Conservation (phyloP, 2,797 vertebrate genomes). For the Enteromius fasciolatus region DNA sequence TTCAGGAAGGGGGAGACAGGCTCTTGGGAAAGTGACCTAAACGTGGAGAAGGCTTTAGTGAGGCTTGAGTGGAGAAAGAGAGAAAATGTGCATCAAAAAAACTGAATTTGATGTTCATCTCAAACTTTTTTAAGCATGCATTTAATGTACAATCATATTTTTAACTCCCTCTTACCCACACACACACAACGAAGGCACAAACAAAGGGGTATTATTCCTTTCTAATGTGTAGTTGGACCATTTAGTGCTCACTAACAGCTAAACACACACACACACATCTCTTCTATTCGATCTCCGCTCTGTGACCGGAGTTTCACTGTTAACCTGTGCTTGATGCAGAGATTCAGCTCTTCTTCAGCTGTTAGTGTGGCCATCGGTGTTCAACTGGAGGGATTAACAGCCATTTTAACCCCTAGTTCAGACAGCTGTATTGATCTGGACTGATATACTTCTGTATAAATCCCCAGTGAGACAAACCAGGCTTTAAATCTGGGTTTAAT, state of each 20-base stretch:
- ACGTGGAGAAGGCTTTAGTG: conserved; percentile 84
- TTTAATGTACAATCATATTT: background rate
- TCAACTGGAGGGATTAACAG: conserved; percentile 78
- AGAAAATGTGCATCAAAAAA: conserved; percentile 14
- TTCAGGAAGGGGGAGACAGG: conserved; percentile 79
- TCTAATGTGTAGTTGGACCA: conserved; percentile 8
- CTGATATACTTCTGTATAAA: conserved; percentile 80
- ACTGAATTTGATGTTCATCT: background rate
- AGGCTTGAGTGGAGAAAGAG: conserved; percentile 80
- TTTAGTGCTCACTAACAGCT: conserved; percentile 52
- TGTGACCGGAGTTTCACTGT: conserved; percentile 26
- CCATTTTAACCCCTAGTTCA: conserved; percentile 77
- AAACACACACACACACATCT: conserved; percentile 46
- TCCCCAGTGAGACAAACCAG: conserved; percentile 71
- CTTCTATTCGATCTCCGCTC: background rate
- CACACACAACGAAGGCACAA: background rate
- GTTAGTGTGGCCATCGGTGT: conserved; percentile 69
- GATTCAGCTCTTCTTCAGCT: conserved; percentile 53
- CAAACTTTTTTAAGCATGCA: conserved; percentile 11
- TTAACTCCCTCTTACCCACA: background rate
- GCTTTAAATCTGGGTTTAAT: conserved; percentile 81
- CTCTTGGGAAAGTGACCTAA: conserved; percentile 93
- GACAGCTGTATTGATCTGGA: conserved; percentile 80
- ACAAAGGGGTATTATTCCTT: conserved; percentile 14
- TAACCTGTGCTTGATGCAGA: conserved; percentile 38